Base-by-base conservation (phyloP, 37 sponge, comb jelly and placozoan genomes). In the Petrosia ficiformis region DNA sequence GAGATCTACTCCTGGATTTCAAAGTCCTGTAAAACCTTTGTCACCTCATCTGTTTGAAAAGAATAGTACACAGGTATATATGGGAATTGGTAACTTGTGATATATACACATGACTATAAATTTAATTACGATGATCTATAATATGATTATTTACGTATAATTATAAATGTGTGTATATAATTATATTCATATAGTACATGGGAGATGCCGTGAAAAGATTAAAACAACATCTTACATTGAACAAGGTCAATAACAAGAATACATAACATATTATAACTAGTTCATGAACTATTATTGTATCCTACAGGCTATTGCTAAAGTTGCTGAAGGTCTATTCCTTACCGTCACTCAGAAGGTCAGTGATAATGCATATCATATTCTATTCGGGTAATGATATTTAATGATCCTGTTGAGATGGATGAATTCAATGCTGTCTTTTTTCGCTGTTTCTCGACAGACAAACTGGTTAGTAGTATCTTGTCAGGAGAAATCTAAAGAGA, bases 291-390 rank as follows among this genome's bases (percentile, higher is more conserved):
- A 22, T 42, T 10, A 6, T 48, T 6, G 22, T 39, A 37, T 39
- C 19, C 2, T 72, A 22, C 75, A 81, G 81, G 86, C 82, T 35
- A 90, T 90, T 32, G 85, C 90, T 40, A 80, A 67, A 41, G 85
- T 80, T 31, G 85, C 86, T 42, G 90, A 90, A 66, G 70, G 68
- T 2, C 60, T 90, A 44, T 65, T 84, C 4, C 63, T 90, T 19
- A 78, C 85, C 0, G 60, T 84, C 0, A 84, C 90, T 0, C 85
- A 80, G 29, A 90, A 84, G 85, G 90, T 81, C n/a, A n/a, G n/a
- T n/a, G n/a, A n/a, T n/a, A n/a, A n/a, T n/a, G n/a, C n/a, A n/a
- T n/a, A n/a, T 39, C 3, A 70, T 24, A 26, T 38, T n/a, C 43
- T 31, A n/a, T 14, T n/a, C 21, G 56, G 11, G 42, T 28, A 44